Evolutionary conservation across 2,888 invertebrate genomes (phyloP).

Genomic region (Aphelenchoides bicaudatus): DNA sequence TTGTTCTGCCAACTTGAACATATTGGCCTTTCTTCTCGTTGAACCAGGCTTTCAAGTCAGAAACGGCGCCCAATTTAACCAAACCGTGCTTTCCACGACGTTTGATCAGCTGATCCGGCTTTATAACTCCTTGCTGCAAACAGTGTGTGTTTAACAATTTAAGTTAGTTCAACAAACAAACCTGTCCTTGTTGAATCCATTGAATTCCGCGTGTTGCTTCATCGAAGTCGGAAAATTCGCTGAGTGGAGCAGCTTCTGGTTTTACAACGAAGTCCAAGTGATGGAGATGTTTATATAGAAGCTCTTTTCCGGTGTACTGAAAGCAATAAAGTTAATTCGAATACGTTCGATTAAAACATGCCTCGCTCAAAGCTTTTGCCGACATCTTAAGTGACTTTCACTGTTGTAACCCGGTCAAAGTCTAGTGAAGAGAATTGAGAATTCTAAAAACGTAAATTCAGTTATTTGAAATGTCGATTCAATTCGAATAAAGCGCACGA

Average conservation of each 20-base stretch:
- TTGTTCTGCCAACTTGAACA: constrained; percentile 75
- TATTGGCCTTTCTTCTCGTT: constrained; percentile 67
- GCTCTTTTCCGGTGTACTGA: constrained; percentile 54
- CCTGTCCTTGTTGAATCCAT: constrained; percentile 47
- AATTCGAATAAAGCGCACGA: too few species aligned
- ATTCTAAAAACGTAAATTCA: constrained; percentile 2
- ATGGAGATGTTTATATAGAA: constrained; percentile 51
- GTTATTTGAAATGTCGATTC: too few species aligned
- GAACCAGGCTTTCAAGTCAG: constrained; percentile 80
- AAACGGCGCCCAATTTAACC: constrained; percentile 85
- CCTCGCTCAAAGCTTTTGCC: constrained; percentile 58
- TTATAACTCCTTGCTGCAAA: constrained; percentile 87
- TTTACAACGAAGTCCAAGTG: constrained; percentile 40
- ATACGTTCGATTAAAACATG: too few species aligned
- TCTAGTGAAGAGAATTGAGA: not conserved
- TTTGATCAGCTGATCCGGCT: constrained; percentile 97
- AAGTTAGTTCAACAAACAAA: too few species aligned
- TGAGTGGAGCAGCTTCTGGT: constrained; percentile 47
- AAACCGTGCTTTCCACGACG: constrained; percentile 92
- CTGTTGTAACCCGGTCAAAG: constrained; percentile 1
- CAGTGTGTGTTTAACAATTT: not conserved
- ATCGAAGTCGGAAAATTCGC: constrained; percentile 44
- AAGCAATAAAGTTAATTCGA: too few species aligned
- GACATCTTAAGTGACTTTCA: constrained; percentile 40
- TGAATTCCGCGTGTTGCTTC: constrained; percentile 35